Percentiles rank a stretch among this genome's conserved stretches.
These are phyloP conservation scores for Seriola aureovittata DNA, from an alignment of 2,113 vertebrate species.

Conservation along the genomic window DNA sequence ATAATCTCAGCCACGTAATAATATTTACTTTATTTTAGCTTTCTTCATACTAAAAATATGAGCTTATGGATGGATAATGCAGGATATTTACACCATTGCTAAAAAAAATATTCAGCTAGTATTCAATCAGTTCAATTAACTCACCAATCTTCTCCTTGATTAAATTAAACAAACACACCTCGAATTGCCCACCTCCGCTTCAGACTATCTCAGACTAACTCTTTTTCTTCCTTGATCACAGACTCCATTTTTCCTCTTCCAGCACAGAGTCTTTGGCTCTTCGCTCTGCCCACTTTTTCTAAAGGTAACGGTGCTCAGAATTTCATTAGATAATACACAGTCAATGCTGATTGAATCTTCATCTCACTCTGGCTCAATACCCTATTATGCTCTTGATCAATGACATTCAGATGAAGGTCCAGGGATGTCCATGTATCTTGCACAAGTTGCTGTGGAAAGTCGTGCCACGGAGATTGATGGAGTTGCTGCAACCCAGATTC, in stretches of 20 bases:
- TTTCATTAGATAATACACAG: slow-evolving; percentile 69
- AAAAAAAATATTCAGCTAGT: not conserved
- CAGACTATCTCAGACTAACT: not conserved
- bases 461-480: slow-evolving; percentile 47
- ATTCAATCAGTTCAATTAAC: not conserved
- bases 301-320: slow-evolving; percentile 40
- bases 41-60: slow-evolving; percentile 7
- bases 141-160: not conserved
- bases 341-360: slow-evolving; percentile 68
- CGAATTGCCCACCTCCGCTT: not conserved
- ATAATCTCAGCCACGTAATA: slow-evolving; percentile 16
- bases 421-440: slow-evolving; percentile 45
- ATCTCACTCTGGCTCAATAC: slow-evolving; percentile 59
- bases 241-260: not conserved
- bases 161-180: slow-evolving; percentile 9
- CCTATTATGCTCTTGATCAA: slow-evolving; percentile 72
- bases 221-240: not conserved
- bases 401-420: slow-evolving; percentile 59
- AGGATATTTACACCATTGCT: not conserved
- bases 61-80: not conserved
- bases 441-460: slow-evolving; percentile 31
- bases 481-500: slow-evolving; percentile 34
- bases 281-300: slow-evolving; percentile 35
- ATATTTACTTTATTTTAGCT: not conserved
- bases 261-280: not conserved